phyloP scores from a whole-genome alignment of 2,113 vertebrate species.

The Apaloderma vittatum region DNA sequence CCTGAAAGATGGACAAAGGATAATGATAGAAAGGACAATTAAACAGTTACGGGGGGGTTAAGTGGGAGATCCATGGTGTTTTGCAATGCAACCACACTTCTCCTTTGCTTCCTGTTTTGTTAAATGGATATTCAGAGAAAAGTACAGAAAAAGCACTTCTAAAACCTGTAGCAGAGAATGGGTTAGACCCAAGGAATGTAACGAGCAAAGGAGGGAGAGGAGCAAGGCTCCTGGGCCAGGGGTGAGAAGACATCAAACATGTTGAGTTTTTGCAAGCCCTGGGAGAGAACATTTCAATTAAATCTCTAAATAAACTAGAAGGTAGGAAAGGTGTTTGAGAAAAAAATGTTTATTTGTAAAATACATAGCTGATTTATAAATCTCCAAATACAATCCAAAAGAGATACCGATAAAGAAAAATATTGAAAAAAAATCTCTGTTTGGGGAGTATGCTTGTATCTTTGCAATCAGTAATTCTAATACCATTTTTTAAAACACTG shows the following conservation, averaged over 20 bases:
- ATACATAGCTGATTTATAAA: not conserved
- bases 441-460: not conserved
- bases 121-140: not conserved
- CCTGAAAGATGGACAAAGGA: not conserved
- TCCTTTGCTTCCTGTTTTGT: not conserved
- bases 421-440: not conserved
- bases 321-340: not conserved
- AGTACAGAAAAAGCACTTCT: not conserved
- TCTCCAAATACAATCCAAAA: not conserved
- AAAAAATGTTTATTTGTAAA: not conserved
- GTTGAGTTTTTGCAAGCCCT: not conserved
- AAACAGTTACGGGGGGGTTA: not conserved
- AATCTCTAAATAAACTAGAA: not conserved
- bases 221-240: not conserved
- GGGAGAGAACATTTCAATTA: constrained; percentile 8
- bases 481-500: not conserved
- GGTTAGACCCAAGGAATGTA: not conserved
- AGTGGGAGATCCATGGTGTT: not conserved
- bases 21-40: not conserved
- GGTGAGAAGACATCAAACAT: not conserved
- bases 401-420: not conserved
- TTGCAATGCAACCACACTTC: not conserved
- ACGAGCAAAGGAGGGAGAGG: not conserved
- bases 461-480: not conserved
- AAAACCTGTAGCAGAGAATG: not conserved